Evolutionary conservation across 2,888 invertebrate genomes (phyloP), one percentile per base, ranked within the genome.

Genomic region (Anthrax anthrax): DNA sequence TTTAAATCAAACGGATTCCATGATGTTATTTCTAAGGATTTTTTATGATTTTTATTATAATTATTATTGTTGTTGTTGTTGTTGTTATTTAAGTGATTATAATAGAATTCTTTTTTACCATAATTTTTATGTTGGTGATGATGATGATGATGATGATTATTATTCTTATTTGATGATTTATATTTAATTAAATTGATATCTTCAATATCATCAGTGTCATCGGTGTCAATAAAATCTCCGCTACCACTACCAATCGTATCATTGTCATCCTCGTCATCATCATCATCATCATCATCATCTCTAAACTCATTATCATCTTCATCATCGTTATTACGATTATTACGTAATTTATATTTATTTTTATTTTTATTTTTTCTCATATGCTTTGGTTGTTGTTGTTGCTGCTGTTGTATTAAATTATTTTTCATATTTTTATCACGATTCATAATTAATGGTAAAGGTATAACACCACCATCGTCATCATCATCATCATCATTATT

Each of bases 201-300:
- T 37, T 48, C 42, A 36, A 12, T 14, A 39, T 42, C 12, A 19
- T 13, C 14, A 2, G 5, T 39, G 10, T 50, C 49, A 9, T 48
- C 51, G 13, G 9, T 52, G 32, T 52, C 44, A 32, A 44, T 48
- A 37, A 53, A 56, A 41, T 55, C 52, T 18, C 58, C 58, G 40
- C 57, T 57, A 10, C 57, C 57, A 42, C 56, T 57, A n/a, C 49
- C 53, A 17, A 46, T 44, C 13, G 41, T 43, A 29, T 52, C 53
- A 19, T 50, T 47, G 14, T 53, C 53, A 9, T 46, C 37, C 17
- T 52, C 47, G 13, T 51, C 48, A 17, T 42, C 18, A n/a, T 40
- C 18, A 36, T 10, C 13, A n/a, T 14, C 43, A 29, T 19, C 38
- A 16, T 42, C 17, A 39, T 34, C 17, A 23, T n/a, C 12, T 18